Percentiles rank a stretch among this genome's conserved stretches.
Conservation (phyloP, 2,113 vertebrate genomes). For the Sinosuthora webbiana region DNA sequence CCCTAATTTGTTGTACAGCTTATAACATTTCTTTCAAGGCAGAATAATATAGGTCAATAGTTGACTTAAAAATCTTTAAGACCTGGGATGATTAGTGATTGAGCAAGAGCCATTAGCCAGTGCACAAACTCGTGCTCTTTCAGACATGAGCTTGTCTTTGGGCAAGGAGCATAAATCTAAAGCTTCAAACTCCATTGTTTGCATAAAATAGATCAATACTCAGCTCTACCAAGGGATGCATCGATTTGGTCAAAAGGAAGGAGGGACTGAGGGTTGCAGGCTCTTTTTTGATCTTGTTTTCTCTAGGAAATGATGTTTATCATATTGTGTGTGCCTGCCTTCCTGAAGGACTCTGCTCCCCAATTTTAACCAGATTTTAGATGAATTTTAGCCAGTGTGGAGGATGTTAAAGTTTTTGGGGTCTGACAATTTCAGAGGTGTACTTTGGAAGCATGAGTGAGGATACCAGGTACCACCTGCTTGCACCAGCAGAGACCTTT, state of each 20-base stretch:
- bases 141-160: background rate
- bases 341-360: background rate
- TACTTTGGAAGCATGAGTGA: background rate
- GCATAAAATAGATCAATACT: conserved; percentile 12
- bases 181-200: background rate
- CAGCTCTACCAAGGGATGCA: background rate
- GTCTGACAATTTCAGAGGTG: background rate
- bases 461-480: background rate
- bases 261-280: background rate
- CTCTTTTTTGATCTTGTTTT: background rate
- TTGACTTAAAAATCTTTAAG: conserved; percentile 50
- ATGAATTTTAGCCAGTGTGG: background rate
- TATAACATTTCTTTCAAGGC: conserved; percentile 34
- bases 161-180: background rate
- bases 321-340: accelerated
- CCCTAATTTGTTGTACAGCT: conserved; percentile 18
- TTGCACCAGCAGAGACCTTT: background rate
- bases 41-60: conserved; percentile 12
- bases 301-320: background rate
- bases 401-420: background rate
- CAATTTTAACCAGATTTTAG: background rate
- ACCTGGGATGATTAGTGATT: conserved; percentile 12
- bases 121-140: background rate
- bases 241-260: background rate
- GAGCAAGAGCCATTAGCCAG: background rate